Base-by-base conservation (phyloP, 2,888 invertebrate genomes). In the Lydus trimaculatus region DNA sequence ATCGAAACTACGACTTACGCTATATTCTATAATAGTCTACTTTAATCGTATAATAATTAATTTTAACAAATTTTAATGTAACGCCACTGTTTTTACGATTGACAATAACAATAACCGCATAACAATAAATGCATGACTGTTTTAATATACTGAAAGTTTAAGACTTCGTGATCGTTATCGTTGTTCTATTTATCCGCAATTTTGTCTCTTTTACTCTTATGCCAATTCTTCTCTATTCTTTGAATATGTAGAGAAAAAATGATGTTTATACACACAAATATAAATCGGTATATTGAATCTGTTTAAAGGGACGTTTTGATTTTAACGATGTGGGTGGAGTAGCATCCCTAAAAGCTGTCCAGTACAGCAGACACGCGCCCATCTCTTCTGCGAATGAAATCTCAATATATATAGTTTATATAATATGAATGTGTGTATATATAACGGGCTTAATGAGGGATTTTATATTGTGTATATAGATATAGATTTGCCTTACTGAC, bases 401-500 rank as follows among this genome's bases (percentile, higher is more conserved):
- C 81, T 83, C 77, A 43, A 43, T 43, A 43, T 39, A 39, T 43
- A 36, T 13, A 43, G 43, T n/a, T 6, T 43, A 43, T 43, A 43
- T n/a, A 39, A 39, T 39, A 39, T 39, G 5, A 13, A 15, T 8
- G 3, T 31, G 7, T 31, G 31, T 31, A 64, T 70, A 67, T 82
- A 81, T 81, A 83, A 80, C 78, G 77, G 79, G 79, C 80, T 84
- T 85, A 85, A 85, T 84, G 84, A 85, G 84, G 84, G 85, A 83
- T 85, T 85, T 85, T 82, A 85, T 85, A 82, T 82, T 83, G 2
- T 43, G 43, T 43, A n/a, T 84, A 15, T 39, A 15, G 15, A n/a
- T 39, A 39, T 83, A 84, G 82, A 83, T 82, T 83, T 84, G 84
- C 83, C 84, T 84, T 84, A 82, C 83, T 84, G 84, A 84, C 84